These are phyloP conservation scores for Rhorus exstirpatorius DNA, from an alignment of 2,888 invertebrate genomes.

Conservation along the genomic window DNA sequence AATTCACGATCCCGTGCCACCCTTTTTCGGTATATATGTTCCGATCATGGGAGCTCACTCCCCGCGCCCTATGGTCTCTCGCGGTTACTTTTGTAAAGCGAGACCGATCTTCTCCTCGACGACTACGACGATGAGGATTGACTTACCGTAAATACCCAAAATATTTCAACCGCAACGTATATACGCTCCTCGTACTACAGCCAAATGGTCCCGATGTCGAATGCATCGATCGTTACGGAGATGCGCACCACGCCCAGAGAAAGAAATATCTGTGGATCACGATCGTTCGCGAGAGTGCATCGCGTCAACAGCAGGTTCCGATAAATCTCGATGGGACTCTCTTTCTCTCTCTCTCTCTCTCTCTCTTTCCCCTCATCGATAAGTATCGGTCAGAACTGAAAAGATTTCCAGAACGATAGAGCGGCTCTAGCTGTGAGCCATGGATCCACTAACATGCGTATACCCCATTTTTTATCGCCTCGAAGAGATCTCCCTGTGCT, in stretches of 20 bases:
- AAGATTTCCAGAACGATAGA: constrained; percentile 60
- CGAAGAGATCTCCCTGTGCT: constrained; percentile 39
- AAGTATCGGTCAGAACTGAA: constrained; percentile 65
- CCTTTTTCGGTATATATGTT: constrained; percentile 59
- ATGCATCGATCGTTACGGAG: constrained; percentile 49
- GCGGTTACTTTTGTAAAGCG: constrained; percentile 51
- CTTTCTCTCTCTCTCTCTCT: constrained; percentile 47
- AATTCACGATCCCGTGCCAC: constrained; percentile 60
- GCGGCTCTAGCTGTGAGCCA: constrained; percentile 17
- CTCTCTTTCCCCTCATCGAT: constrained; percentile 57
- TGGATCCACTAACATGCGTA: constrained; percentile 19
- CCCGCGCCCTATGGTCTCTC: constrained; percentile 27
- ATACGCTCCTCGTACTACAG: constrained; percentile 24
- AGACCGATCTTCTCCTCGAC: constrained; percentile 51
- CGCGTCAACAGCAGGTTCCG: constrained; percentile 67
- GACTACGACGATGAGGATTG: constrained; percentile 47
- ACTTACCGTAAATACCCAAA: constrained; percentile 68
- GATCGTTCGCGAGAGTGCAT: constrained; percentile 54
- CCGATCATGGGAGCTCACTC: constrained; percentile 17
- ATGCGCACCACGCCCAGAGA: constrained; percentile 57
- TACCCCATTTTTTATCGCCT: constrained; percentile 57
- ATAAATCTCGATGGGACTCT: constrained; percentile 61
- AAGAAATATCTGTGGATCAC: constrained; percentile 52
- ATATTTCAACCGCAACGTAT: constrained; percentile 63
- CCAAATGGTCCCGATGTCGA: constrained; percentile 32